Base-by-base conservation (phyloP, 2,797 vertebrate species). In the Distichodus sexfasciatus region DNA sequence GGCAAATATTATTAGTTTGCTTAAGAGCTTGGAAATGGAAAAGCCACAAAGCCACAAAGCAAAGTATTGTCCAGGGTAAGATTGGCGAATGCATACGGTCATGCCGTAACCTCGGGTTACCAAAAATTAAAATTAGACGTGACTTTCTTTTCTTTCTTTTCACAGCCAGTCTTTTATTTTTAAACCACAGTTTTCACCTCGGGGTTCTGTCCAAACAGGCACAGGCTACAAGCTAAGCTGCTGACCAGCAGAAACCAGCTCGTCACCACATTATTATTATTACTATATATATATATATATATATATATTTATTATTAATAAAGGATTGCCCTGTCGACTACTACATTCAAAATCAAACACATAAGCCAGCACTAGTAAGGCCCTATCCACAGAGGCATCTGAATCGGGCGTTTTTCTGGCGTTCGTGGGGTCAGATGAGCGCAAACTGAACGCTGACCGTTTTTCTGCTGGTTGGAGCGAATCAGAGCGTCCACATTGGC, bases 231-330 rank as follows among this genome's bases (percentile, higher is more conserved):
- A 88, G 85, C 81, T 87, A 70, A 82, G 87, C 89, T 85, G 82
- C 90, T 89, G 90, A 87, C 90, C 90, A 84, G 90, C 91, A 91
- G 89, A 80, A 91, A 89, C 87, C 78, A 79, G 80, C 77, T 69
- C 63, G 51, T 38, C 31, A 65, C 82, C 29, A 72, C 82, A 75
- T 71, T 59, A 59, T 71, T 72, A 48, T 77, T 53, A 17, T n/a
- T 40, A 59, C 31, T 71, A 65, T n/a, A n/a, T n/a, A n/a, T n/a
- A n/a, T n/a, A n/a, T n/a, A n/a, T n/a, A n/a, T n/a, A n/a, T n/a
- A n/a, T n/a, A n/a, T n/a, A n/a, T n/a, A n/a, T 63, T 71, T 72
- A 48, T 77, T 53, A 17, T n/a, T 40, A 59, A 40, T 71, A 65
- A 90, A 84, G 85, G 48, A 57, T 14, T 15, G 50, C 14, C 50